Conservation (phyloP, 2,113 vertebrate species). For the Coregonus clupeaformis region DNA sequence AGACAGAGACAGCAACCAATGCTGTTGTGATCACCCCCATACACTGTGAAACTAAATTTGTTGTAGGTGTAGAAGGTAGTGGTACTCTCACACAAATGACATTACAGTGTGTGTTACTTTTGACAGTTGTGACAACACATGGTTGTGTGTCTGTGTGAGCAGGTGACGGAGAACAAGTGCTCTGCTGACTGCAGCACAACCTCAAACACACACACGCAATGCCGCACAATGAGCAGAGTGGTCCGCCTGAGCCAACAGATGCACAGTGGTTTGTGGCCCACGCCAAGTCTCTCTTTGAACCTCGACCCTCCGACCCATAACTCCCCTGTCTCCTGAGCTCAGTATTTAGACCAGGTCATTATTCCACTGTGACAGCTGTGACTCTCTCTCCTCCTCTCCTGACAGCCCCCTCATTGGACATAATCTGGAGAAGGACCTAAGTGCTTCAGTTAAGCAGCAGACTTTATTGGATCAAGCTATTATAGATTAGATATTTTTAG, state of each 20-base stretch:
- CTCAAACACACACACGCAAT: slow-evolving; percentile 20
- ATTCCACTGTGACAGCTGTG: slow-evolving; percentile 61
- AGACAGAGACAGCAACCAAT: too few relatives aligned
- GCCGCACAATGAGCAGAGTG: background rate
- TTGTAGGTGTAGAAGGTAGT: too few relatives aligned
- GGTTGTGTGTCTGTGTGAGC: slow-evolving; percentile 46
- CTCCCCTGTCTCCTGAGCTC: background rate
- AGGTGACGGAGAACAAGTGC: slow-evolving; percentile 56
- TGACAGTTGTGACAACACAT: slow-evolving; percentile 56
- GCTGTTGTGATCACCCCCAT: too few relatives aligned
- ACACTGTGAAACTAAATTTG: too few relatives aligned
- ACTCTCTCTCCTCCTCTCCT: slow-evolving; percentile 29
- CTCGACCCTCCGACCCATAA: background rate
- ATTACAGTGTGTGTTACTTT: background rate
- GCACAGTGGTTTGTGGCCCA: slow-evolving; percentile 6
- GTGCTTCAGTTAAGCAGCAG: slow-evolving; percentile 50
- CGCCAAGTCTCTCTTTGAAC: slow-evolving; percentile 42
- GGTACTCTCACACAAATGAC: too few relatives aligned
- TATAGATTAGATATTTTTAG: too few relatives aligned
- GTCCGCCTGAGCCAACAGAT: slow-evolving; percentile 13
- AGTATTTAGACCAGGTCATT: slow-evolving; percentile 40
- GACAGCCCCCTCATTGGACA: slow-evolving; percentile 27
- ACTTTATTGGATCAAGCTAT: slow-evolving; percentile 13
- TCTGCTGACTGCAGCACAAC: slow-evolving; percentile 27
- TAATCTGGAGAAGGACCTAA: slow-evolving; percentile 52